Percentiles rank a stretch among this genome's conserved stretches.
Conservation (phyloP, 2,888 invertebrate genomes). For the Andrena minutula region DNA sequence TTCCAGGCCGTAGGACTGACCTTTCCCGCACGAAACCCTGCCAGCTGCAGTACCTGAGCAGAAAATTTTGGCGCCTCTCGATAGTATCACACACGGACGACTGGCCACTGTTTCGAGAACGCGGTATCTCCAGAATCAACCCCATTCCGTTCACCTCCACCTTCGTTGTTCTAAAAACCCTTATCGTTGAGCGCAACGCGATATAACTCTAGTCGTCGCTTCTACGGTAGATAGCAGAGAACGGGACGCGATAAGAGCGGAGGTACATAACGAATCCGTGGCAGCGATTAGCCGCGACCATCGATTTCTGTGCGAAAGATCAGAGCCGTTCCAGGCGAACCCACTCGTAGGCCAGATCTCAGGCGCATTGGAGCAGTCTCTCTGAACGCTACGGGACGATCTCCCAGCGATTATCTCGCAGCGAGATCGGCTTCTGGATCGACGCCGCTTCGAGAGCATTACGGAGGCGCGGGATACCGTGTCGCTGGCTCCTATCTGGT, state of each 20-base stretch:
- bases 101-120: background rate
- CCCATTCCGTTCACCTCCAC: background rate
- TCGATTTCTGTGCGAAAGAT: slow-evolving; percentile 52
- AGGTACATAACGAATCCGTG: slow-evolving; percentile 11
- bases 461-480: slow-evolving; percentile 46
- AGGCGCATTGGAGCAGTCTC: slow-evolving; percentile 32
- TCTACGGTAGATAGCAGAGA: background rate
- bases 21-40: too few species aligned
- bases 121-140: background rate
- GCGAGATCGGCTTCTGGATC: slow-evolving; percentile 73
- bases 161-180: background rate
- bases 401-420: slow-evolving; percentile 67
- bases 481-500: slow-evolving; percentile 66
- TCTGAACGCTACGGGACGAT: slow-evolving; percentile 62
- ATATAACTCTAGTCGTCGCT: slow-evolving; percentile 11
- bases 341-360: slow-evolving; percentile 56
- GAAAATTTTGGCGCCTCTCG: too few species aligned
- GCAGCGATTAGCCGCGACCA: slow-evolving; percentile 20
- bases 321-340: slow-evolving; percentile 63
- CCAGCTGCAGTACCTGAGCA: too few species aligned
- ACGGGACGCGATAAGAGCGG: background rate
- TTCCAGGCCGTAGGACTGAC: too few species aligned
- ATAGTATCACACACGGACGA: too few species aligned
- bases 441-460: slow-evolving; percentile 49
- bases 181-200: background rate